Conservation (phyloP, 1,140 invertebrate species). For the Vanessa tameamea region DNA sequence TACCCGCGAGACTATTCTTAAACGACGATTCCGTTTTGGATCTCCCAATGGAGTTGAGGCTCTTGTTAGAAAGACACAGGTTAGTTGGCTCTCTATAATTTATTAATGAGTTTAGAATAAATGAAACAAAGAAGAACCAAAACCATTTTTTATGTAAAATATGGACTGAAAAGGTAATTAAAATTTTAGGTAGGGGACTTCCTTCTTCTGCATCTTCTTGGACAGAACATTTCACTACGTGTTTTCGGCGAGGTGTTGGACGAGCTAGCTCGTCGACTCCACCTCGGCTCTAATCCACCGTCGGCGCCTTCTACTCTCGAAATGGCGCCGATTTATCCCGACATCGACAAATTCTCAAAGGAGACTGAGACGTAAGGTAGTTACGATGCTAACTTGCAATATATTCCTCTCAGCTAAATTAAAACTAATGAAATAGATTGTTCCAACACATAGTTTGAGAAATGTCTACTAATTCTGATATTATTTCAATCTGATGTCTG, state of each 20-base stretch:
- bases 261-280: conserved; percentile 83
- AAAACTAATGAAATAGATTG: conserved; percentile 19
- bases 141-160: neutral
- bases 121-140: neutral
- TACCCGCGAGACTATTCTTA: conserved; percentile 89
- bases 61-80: conserved; percentile 90
- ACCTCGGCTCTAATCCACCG: conserved; percentile 86
- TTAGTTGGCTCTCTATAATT: conserved; percentile 52
- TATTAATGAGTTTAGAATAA: neutral
- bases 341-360: conserved; percentile 88
- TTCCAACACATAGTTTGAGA: conserved; percentile 47
- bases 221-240: conserved; percentile 92
- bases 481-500: conserved; percentile 4
- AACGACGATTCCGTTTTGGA: conserved; percentile 88
- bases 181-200: conserved; percentile 89
- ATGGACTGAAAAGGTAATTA: neutral
- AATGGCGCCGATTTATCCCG: conserved; percentile 91
- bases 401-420: neutral
- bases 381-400: conserved; percentile 24
- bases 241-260: conserved; percentile 88
- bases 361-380: conserved; percentile 88
- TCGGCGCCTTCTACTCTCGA: conserved; percentile 91
- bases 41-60: conserved; percentile 85
- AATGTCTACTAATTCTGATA: conserved; percentile 7
- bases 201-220: conserved; percentile 89